Evolutionary conservation across 1,140 invertebrate genomes (phyloP), one percentile per base, ranked within the genome.

Genomic region (Paralvinella palmiformis): DNA sequence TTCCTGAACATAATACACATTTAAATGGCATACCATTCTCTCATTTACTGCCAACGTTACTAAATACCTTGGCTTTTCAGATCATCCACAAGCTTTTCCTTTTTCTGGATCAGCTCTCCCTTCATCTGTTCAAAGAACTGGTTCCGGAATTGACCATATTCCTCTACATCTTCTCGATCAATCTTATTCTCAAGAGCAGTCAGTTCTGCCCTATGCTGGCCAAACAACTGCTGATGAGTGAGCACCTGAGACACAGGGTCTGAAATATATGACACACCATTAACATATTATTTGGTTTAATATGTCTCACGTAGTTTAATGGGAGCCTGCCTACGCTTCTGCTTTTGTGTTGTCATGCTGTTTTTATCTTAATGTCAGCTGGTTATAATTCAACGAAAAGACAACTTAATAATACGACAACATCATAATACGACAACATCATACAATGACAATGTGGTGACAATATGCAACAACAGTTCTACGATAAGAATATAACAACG

Each of bases 111-210:
- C 20, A 79, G 59, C 52, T 78, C 69, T 7, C 70, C 67, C 35
- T 73, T 69, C 0, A 69, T 72, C 27, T 69, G 55, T 10, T 67
- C 44, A 2, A 59, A 58, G 1, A 72, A 57, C 36, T 71, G 53
- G 7, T 70, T 66, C 10, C 71, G 61, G 6, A 72, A 48, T 17
- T 68, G 58, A 7, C 55, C 48, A 7, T 76, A 61, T 52, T 78
- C 69, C 1, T 62, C 35, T 2, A 73, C 69, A 59, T 78, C 70
- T 22, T 74, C 69, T 17, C 62, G 58, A 59, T 79, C 77, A 61
- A 78, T 62, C 32, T 75, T 58, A 32, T 73, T 75, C 66, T 78
- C 76, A 17, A 77, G 50, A 17, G 69, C 61, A 59, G 44, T 68
- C 31, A 68, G 37, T 41, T 78, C 75, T 32, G 62, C 53, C 22